These are phyloP conservation scores for Laterallus jamaicensis DNA, from an alignment of 2,113 vertebrate genomes.

Conservation along the genomic window DNA sequence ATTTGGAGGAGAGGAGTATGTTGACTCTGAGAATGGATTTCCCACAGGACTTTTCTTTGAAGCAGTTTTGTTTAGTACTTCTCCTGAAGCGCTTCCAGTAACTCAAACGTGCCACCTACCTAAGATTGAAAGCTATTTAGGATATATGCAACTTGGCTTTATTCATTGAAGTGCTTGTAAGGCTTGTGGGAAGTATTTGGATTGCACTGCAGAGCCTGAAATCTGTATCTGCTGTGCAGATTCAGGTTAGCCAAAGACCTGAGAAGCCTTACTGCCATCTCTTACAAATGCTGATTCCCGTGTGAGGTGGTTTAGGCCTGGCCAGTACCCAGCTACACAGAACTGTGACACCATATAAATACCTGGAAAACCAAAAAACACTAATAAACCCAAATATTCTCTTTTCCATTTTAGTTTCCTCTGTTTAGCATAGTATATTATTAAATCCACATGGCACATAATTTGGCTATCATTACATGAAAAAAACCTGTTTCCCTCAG, in stretches of 20 bases:
- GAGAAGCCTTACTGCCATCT: neutral
- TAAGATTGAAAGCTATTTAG: neutral
- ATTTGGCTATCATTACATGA: neutral
- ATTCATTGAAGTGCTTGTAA: conserved; percentile 17
- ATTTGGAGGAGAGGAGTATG: neutral
- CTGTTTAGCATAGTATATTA: neutral
- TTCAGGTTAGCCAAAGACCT: neutral
- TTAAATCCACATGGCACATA: neutral
- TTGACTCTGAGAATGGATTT: neutral
- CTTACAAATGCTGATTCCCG: neutral
- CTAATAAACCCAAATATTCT: neutral
- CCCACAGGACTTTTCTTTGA: neutral
- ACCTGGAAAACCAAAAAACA: neutral
- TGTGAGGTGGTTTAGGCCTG: too few relatives aligned
- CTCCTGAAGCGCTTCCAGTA: neutral
- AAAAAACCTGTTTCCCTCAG: neutral
- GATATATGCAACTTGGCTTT: neutral
- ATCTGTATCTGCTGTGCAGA: neutral
- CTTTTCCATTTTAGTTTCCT: neutral
- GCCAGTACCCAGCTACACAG: too few relatives aligned
- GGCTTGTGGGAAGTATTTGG: neutral
- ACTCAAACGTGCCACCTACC: neutral
- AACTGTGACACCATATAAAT: neutral
- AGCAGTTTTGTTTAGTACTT: neutral
- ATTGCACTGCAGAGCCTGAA: neutral